Percentiles rank a stretch among this genome's conserved stretches.
phyloP scores from a whole-genome alignment of 2,888 invertebrate species.

The Salticus scenicus region DNA sequence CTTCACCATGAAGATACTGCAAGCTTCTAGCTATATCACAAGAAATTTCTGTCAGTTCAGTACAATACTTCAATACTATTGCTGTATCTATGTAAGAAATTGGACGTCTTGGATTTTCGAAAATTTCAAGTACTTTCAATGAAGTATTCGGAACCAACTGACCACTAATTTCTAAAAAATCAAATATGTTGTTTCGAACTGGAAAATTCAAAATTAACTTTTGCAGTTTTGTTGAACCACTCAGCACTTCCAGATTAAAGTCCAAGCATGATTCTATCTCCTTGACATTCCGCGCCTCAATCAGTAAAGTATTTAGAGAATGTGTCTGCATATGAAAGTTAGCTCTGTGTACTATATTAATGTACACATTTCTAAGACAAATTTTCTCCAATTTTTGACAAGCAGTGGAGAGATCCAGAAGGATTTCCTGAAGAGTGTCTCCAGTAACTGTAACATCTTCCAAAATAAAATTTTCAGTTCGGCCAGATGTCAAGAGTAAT shows the following conservation, averaged over 20 bases:
- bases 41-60: slow-evolving; percentile 22
- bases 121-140: slow-evolving; percentile 30
- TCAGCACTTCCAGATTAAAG: slow-evolving; percentile 38
- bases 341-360: not conserved
- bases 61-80: slow-evolving; percentile 26
- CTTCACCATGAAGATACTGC: slow-evolving; percentile 31
- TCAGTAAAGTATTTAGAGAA: slow-evolving; percentile 42
- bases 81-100: slow-evolving; percentile 20
- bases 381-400: slow-evolving; percentile 30
- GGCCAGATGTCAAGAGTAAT: slow-evolving; percentile 40
- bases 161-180: slow-evolving; percentile 36
- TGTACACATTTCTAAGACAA: slow-evolving; percentile 24
- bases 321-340: not conserved
- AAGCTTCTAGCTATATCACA: slow-evolving; percentile 33
- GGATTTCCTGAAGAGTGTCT: slow-evolving; percentile 40
- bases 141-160: slow-evolving; percentile 13
- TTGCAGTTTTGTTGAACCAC: slow-evolving; percentile 17
- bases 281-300: slow-evolving; percentile 34
- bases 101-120: slow-evolving; percentile 31
- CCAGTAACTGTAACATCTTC: slow-evolving; percentile 30
- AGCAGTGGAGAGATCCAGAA: slow-evolving; percentile 35
- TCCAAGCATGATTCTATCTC: slow-evolving; percentile 25
- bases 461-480: slow-evolving; percentile 40
- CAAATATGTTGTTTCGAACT: slow-evolving; percentile 8
- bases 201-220: slow-evolving; percentile 39